phyloP scores from a whole-genome alignment of 2,113 vertebrate genomes.

The Penelope pileata region DNA sequence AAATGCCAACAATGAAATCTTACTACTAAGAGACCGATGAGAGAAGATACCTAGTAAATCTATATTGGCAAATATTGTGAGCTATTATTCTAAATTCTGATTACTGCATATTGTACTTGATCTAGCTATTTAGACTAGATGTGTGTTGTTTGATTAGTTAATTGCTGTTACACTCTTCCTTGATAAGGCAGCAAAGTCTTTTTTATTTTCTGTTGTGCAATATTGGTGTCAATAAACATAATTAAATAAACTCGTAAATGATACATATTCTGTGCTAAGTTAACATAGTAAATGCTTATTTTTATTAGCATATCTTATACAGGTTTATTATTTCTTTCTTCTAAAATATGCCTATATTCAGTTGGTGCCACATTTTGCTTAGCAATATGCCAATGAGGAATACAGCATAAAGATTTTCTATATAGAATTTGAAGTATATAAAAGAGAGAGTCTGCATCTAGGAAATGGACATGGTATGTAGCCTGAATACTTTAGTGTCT shows the following conservation, averaged over 20 bases:
- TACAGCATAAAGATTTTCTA: background rate
- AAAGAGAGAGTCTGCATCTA: background rate
- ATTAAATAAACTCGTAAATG: background rate
- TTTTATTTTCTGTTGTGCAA: background rate
- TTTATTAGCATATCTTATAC: background rate
- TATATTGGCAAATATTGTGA: background rate
- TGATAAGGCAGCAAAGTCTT: background rate
- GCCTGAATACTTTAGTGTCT: background rate
- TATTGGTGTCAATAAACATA: background rate
- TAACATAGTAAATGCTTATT: background rate
- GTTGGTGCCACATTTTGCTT: background rate
- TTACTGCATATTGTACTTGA: background rate
- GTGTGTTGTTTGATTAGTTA: background rate
- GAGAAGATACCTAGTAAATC: background rate
- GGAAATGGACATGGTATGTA: rapidly evolving
- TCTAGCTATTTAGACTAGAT: background rate
- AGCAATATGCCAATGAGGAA: background rate
- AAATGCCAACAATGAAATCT: background rate
- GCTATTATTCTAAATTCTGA: background rate
- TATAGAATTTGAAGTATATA: background rate
- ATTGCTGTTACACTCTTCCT: background rate
- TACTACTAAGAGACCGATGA: background rate
- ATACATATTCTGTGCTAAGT: background rate
- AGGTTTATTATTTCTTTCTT: background rate
- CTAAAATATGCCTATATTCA: background rate